Conservation (phyloP, 2,113 vertebrate genomes). For the Nerophis lumbriciformis region DNA sequence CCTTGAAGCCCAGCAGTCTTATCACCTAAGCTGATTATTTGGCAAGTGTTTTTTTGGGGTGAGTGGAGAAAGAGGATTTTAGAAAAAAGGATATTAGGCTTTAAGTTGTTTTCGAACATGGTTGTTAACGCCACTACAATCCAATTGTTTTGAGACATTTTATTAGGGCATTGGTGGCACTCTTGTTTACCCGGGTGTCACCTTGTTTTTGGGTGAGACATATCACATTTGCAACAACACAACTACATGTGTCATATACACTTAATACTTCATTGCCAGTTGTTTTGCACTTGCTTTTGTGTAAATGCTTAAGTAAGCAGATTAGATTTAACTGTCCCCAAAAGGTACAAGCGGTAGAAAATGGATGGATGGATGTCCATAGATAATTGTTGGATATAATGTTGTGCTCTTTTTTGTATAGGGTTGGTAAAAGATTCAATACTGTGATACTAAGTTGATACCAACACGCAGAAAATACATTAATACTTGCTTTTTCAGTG, state of each 20-base stretch:
- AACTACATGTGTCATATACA: conserved; percentile 20
- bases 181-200: conserved; percentile 17
- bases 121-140: conserved; percentile 33
- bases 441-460: too few species aligned
- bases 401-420: too few species aligned
- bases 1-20: conserved; percentile 5
- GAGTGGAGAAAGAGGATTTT: conserved; percentile 34
- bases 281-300: conserved; percentile 24
- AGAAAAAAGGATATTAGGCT: conserved; percentile 17
- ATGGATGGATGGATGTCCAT: too few species aligned
- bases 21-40: conserved; percentile 49
- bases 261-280: conserved; percentile 18
- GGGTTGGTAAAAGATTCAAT: too few species aligned
- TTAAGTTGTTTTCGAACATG: conserved; percentile 45
- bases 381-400: too few species aligned
- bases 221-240: conserved; percentile 22
- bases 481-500: too few species aligned
- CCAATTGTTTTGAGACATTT: conserved; percentile 39
- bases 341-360: too few species aligned
- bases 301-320: conserved; percentile 8
- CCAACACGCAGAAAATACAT: too few species aligned
- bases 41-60: conserved; percentile 27
- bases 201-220: conserved; percentile 23
- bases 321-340: too few species aligned
- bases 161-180: conserved; percentile 17